Conservation (phyloP, 2,113 vertebrate genomes). For the Saguinus imperator region DNA sequence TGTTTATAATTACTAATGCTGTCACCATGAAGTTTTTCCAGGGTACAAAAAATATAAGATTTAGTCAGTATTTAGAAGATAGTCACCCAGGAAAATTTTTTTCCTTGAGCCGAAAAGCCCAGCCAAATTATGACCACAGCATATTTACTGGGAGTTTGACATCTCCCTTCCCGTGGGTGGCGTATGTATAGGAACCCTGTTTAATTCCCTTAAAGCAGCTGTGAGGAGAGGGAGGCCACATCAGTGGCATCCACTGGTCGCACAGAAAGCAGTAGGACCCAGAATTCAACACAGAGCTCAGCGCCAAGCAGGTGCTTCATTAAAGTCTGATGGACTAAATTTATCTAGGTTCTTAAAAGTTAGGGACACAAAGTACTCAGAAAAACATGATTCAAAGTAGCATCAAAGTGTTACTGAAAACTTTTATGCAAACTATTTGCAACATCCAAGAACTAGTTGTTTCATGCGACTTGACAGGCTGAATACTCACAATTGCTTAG, state of each 20-base stretch:
- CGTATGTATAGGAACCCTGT: background rate
- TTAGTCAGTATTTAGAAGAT: background rate
- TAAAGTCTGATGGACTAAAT: background rate
- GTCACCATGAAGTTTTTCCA: constrained; percentile 15
- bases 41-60: background rate
- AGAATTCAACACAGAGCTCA: background rate
- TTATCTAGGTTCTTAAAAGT: background rate
- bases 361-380: background rate
- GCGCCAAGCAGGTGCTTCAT: background rate
- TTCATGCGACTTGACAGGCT: background rate
- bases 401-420: background rate
- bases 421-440: background rate
- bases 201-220: background rate
- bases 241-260: background rate
- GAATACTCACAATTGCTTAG: background rate
- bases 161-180: background rate
- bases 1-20: background rate
- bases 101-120: background rate
- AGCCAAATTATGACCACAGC: background rate
- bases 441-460: background rate
- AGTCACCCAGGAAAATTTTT: background rate
- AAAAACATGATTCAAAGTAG: background rate
- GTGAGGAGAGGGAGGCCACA: background rate
- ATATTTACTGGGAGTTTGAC: background rate
- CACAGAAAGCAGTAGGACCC: background rate